Evolutionary conservation across 2,113 vertebrate genomes (phyloP).

Genomic region (Cyprinodon variegatus): DNA sequence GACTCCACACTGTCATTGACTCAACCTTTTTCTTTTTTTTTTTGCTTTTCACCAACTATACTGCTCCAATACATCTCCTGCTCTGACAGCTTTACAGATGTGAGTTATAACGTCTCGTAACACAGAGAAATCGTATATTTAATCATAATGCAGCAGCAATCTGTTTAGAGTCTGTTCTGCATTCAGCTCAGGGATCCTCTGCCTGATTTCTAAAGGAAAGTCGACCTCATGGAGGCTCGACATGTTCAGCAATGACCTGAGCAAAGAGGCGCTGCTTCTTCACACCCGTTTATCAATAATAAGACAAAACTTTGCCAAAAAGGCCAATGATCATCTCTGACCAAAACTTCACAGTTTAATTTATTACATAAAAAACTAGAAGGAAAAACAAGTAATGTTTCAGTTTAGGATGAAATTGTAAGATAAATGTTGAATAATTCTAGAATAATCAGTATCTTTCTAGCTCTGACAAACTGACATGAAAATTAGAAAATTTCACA

Average conservation of each 20-base stretch:
- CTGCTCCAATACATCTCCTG: not conserved
- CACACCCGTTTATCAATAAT: not conserved
- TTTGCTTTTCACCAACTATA: not conserved
- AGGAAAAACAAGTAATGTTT: not conserved
- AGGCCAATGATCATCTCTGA: not conserved
- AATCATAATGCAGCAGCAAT: conserved; percentile 6
- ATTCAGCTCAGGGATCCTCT: conserved; percentile 4
- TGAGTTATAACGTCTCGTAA: conserved; percentile 19
- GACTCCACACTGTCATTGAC: conserved; percentile 9
- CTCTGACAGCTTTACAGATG: conserved; percentile 15
- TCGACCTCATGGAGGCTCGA: not conserved
- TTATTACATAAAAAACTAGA: not conserved
- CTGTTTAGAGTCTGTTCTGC: conserved; percentile 1
- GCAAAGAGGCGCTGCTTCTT: not conserved
- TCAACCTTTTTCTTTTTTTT: conserved; percentile 10
- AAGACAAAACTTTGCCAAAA: not conserved
- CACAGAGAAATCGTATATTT: conserved; percentile 10
- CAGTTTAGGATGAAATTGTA: not conserved
- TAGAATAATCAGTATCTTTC: too few species aligned
- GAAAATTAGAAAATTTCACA: too few species aligned
- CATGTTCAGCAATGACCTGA: not conserved
- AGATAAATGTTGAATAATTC: not conserved
- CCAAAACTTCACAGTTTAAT: not conserved
- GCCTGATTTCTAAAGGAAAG: conserved; percentile 4
- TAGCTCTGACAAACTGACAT: too few species aligned